Percentiles rank a stretch among this genome's conserved stretches.
These are phyloP conservation scores for Hyperopisus bebe DNA, from an alignment of 2,113 vertebrate genomes.

Conservation along the genomic window DNA sequence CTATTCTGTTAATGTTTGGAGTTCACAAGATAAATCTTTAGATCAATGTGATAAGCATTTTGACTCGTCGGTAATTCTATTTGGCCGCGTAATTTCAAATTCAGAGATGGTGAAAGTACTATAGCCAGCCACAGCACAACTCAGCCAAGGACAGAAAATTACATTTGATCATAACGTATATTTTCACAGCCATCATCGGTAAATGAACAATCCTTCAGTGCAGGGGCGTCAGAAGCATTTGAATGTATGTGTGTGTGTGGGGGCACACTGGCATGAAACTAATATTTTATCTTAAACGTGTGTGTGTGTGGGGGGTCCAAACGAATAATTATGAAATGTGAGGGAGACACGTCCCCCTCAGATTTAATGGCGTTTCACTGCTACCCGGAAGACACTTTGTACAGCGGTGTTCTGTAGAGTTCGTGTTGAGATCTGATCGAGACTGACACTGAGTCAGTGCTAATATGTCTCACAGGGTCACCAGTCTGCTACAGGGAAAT, in stretches of 20 bases:
- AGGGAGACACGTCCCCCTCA: too few relatives aligned
- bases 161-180: not conserved
- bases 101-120: not conserved
- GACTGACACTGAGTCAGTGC: not conserved
- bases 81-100: not conserved
- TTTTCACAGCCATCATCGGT: not conserved
- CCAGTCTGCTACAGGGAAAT: not conserved
- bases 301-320: too few relatives aligned
- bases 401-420: not conserved
- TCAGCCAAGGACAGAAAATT: not conserved
- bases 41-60: not conserved
- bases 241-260: too few relatives aligned
- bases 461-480: not conserved
- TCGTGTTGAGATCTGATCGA: not conserved
- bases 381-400: not conserved
- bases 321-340: too few relatives aligned
- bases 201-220: not conserved
- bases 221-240: too few relatives aligned
- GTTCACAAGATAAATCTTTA: not conserved
- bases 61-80: not conserved
- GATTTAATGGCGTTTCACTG: not conserved
- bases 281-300: too few relatives aligned
- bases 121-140: not conserved
- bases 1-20: not conserved
- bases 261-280: too few relatives aligned